Conservation (phyloP, 2,113 vertebrate genomes). For the Hypocryptadius cinnamomeus region DNA sequence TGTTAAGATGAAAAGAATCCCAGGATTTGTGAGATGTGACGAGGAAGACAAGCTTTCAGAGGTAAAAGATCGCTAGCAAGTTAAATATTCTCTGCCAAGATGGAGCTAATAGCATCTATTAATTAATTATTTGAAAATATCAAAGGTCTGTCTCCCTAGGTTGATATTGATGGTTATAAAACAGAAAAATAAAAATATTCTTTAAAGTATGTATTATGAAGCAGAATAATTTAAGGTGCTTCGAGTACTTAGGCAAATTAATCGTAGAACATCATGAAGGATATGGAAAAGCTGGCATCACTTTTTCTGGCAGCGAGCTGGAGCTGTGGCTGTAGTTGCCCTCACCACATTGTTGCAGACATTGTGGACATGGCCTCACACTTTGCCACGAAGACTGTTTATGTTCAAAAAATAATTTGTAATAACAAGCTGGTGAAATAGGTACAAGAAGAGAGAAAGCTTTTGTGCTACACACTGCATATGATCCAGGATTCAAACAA, state of each 20-base stretch:
- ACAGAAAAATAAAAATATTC: neutral
- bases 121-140: neutral
- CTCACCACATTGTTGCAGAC: rapidly evolving
- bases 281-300: neutral
- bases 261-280: neutral
- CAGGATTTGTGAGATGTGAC: neutral
- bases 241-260: neutral
- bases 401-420: neutral
- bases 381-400: neutral
- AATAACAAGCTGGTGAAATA: neutral
- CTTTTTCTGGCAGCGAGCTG: neutral
- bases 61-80: neutral
- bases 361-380: neutral
- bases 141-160: neutral
- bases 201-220: neutral
- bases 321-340: neutral
- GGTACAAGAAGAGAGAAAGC: neutral
- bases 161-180: neutral
- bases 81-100: neutral
- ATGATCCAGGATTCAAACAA: neutral
- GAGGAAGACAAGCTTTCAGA: neutral
- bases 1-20: neutral
- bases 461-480: neutral
- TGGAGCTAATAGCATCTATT: neutral
- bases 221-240: neutral